Base-by-base conservation (phyloP, 2,113 vertebrate genomes). In the Leucosticte australis region DNA sequence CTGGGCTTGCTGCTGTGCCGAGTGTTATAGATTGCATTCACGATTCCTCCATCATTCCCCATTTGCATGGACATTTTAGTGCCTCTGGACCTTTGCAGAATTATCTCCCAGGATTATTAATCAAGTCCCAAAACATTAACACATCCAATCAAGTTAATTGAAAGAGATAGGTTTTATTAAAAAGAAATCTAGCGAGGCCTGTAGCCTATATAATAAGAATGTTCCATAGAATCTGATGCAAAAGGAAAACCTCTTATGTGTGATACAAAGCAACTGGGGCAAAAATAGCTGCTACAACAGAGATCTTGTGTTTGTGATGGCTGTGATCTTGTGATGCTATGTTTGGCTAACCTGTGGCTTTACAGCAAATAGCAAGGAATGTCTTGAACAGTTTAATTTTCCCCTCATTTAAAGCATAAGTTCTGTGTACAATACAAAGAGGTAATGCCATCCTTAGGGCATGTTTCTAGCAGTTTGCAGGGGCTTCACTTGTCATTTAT, bases 61-160 rank as follows among this genome's bases (percentile, higher is more conserved):
- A 89, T 97, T 98, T 98, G 97, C 82, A 67, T 93, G 93, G 96
- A 95, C 80, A 55, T 87, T 89, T 92, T 65, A 97, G 96, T 95
- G 94, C 92, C 96, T 96, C 96, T 95, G 94, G 96, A 94, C 95
- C 86, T 92, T 96, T 94, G 89, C 89, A 94, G 85, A 93, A 92
- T 96, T 94, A 92, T 93, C 83, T 96, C 90, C 44, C 89, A 90
- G 95, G 82, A 82, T 87, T 96, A 93, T 96, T 95, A 95, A 96
- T 95, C 93, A 89, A 89, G 85, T 68, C 94, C 76, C 75, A 75
- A 94, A 97, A 91, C 87, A 89, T 96, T 92, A 94, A 88, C 87
- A 68, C 33, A 47, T 96, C 94, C 90, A 94, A 91, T 97, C 94
- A 94, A 96, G 87, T 92, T 97, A 95, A 96, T 96, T 96, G 90